Conservation (phyloP, 2,888 invertebrate species). For the Antheraea assamensis region DNA sequence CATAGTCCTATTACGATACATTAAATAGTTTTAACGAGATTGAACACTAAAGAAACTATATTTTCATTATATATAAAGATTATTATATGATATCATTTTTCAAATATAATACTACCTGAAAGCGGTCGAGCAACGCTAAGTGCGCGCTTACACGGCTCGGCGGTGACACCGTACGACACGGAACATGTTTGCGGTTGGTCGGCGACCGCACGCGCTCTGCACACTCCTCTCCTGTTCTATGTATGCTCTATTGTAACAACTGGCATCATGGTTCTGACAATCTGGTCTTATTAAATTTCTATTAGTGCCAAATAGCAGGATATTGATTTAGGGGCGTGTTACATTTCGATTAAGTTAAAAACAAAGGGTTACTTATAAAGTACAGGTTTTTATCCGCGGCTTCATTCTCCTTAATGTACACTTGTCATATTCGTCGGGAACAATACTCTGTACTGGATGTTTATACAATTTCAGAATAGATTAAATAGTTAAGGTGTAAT, state of each 20-base stretch:
- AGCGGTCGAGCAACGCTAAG: slow-evolving; percentile 45
- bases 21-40: too few species aligned
- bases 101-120: slow-evolving; percentile 40
- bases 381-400: too few species aligned
- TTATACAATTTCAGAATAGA: too few species aligned
- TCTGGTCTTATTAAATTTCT: background rate
- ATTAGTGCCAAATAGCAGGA: background rate
- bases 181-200: slow-evolving; percentile 48
- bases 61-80: background rate
- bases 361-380: too few species aligned
- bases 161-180: slow-evolving; percentile 33
- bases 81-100: slow-evolving; percentile 8
- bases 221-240: slow-evolving; percentile 25
- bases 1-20: too few species aligned
- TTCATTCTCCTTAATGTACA: too few species aligned
- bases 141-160: slow-evolving; percentile 34
- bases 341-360: background rate
- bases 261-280: background rate
- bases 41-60: background rate
- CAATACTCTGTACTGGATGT: too few species aligned
- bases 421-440: too few species aligned
- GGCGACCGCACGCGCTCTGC: slow-evolving; percentile 39
- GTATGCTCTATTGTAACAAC: background rate
- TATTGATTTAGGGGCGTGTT: background rate
- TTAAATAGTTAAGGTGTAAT: too few species aligned